These are phyloP conservation scores for Papilio glaucus DNA, from an alignment of 1,140 invertebrate genomes.

Conservation along the genomic window DNA sequence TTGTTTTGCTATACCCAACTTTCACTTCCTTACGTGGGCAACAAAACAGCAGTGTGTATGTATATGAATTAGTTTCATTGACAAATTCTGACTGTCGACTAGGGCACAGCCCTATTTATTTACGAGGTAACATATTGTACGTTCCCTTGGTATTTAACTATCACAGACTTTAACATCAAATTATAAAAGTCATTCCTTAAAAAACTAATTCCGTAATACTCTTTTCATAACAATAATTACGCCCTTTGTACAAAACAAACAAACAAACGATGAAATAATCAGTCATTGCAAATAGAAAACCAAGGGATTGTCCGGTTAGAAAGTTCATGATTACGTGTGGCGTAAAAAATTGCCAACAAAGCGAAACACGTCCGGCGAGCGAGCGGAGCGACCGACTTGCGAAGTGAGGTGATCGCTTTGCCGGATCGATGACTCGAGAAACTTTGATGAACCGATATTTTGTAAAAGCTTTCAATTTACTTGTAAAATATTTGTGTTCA, in stretches of 20 bases:
- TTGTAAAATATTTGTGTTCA: slow-evolving; percentile 22
- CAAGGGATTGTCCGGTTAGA: slow-evolving; percentile 48
- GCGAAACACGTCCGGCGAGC: slow-evolving; percentile 48
- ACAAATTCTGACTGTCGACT: no score
- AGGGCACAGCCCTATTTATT: no score
- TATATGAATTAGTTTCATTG: no score
- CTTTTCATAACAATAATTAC: neutral
- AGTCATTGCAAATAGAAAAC: slow-evolving; percentile 37
- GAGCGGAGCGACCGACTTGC: no score
- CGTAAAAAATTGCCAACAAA: slow-evolving; percentile 57
- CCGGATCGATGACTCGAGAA: slow-evolving; percentile 46
- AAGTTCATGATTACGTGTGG: slow-evolving; percentile 52
- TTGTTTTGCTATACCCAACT: no score
- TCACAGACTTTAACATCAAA: no score
- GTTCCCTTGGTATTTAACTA: no score
- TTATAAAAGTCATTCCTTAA: neutral
- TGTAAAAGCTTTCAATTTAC: slow-evolving; percentile 39
- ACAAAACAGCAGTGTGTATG: no score
- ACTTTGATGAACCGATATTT: slow-evolving; percentile 43
- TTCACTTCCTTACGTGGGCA: no score
- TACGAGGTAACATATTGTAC: no score
- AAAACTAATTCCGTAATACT: neutral
- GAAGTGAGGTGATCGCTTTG: slow-evolving; percentile 32
- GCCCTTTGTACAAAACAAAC: slow-evolving; percentile 12
- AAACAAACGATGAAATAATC: neutral